Evolutionary conservation across 2,113 vertebrate genomes (phyloP).

Genomic region (Halcyon malimbica): DNA sequence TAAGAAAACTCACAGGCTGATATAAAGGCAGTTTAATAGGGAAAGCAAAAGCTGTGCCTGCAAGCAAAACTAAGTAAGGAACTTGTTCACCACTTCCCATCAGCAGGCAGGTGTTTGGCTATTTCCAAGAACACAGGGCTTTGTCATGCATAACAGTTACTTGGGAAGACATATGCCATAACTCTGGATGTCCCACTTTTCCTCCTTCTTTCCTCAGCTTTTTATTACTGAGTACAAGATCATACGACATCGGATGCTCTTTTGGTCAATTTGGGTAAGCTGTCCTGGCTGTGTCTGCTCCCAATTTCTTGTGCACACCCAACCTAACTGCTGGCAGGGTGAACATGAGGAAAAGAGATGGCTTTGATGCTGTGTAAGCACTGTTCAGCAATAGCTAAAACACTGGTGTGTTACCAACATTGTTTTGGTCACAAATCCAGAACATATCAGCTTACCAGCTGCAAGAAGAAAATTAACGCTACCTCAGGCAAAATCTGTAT

Average conservation of each 20-base stretch:
- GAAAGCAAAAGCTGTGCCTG: background rate
- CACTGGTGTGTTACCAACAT: background rate
- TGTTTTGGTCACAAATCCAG: background rate
- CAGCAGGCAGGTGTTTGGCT: background rate
- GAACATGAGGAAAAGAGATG: background rate
- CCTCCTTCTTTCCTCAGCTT: background rate
- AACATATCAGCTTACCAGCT: background rate
- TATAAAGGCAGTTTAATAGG: background rate
- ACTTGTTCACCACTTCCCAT: background rate
- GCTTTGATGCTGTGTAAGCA: background rate
- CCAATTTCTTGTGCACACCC: background rate
- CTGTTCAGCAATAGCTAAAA: background rate
- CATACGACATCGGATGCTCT: fast-evolving
- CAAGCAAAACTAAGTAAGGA: background rate
- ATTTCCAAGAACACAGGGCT: background rate
- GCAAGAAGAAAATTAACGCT: background rate
- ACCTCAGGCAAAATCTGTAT: background rate
- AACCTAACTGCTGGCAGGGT: background rate
- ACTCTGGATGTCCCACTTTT: background rate
- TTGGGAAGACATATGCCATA: background rate
- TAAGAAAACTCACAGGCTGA: fast-evolving
- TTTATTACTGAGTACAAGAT: background rate
- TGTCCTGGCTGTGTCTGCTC: background rate
- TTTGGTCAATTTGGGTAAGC: fast-evolving
- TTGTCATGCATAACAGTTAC: background rate